Evolutionary conservation across 2,888 invertebrate species (phyloP).

Genomic region (Pristionchus entomophagus): DNA sequence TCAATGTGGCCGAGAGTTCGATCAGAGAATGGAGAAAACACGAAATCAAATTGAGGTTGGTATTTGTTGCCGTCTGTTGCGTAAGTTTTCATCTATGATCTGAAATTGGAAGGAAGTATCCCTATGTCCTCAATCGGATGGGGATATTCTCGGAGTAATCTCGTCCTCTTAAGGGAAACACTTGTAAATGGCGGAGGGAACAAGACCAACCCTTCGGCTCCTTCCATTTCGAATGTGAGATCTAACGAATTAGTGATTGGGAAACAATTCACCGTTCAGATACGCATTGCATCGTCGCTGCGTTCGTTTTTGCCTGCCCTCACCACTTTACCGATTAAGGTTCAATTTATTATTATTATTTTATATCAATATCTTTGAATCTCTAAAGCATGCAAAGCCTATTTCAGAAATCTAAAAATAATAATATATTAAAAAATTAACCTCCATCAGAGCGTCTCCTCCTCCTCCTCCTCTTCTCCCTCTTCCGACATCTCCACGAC

Average conservation of each 20-base stretch:
- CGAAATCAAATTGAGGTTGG: slow-evolving; percentile 68
- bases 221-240: background rate
- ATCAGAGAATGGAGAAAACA: slow-evolving; percentile 75
- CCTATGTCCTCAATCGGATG: no score
- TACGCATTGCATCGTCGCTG: background rate
- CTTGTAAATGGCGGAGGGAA: background rate
- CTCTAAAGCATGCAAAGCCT: no score
- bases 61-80: background rate
- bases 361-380: background rate
- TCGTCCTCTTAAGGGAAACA: background rate
- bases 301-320: background rate
- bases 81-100: background rate
- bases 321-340: background rate
- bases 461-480: slow-evolving; percentile 32
- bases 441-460: background rate
- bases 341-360: background rate
- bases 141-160: background rate
- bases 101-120: background rate
- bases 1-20: slow-evolving; percentile 73
- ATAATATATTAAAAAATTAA: no score
- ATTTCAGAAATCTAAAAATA: no score
- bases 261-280: background rate
- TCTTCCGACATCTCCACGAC: background rate
- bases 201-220: background rate
- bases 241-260: background rate